These are phyloP conservation scores for Halictus ligatus DNA, from an alignment of 2,888 invertebrate genomes.

Conservation along the genomic window DNA sequence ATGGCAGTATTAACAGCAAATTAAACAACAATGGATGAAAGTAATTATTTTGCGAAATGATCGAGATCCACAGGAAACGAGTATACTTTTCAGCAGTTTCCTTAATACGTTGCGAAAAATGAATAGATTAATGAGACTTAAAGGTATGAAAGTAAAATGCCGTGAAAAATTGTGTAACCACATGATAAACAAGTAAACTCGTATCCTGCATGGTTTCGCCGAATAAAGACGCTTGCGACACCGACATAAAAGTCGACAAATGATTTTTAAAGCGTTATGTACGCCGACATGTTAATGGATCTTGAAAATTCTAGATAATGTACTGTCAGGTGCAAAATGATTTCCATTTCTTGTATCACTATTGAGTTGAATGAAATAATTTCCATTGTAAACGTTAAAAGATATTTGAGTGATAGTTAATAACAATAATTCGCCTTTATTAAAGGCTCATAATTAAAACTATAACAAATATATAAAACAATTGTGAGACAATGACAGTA, in stretches of 20 bases:
- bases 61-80: neutral
- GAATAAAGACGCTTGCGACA: neutral
- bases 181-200: neutral
- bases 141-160: neutral
- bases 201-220: neutral
- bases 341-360: too few species aligned
- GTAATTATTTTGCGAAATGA: constrained; percentile 6
- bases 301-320: neutral
- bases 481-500: too few species aligned
- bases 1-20: neutral
- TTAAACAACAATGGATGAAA: neutral
- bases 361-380: too few species aligned
- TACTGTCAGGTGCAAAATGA: too few species aligned
- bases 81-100: neutral
- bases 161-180: constrained; percentile 14
- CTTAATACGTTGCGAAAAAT: constrained; percentile 15
- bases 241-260: neutral
- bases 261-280: neutral
- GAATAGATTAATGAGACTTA: neutral
- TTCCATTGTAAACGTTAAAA: too few species aligned
- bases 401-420: too few species aligned
- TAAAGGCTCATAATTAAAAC: too few species aligned
- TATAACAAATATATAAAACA: too few species aligned
- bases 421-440: too few species aligned
- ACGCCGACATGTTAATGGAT: neutral